Base-by-base conservation (phyloP, 2,888 invertebrate genomes). In the Leucophenga maculata region DNA sequence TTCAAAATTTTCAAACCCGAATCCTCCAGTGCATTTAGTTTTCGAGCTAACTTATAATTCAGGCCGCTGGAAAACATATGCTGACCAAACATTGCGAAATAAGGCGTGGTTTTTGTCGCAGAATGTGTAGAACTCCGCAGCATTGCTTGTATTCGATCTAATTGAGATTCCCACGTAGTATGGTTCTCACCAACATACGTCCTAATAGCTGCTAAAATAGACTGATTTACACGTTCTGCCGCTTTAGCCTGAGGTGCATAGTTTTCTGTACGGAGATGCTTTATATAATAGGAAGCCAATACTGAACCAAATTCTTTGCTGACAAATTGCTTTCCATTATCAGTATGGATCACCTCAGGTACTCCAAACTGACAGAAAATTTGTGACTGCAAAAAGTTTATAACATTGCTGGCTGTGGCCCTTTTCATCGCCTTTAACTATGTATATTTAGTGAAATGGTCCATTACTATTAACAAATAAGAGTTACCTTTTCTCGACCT, bases 191-290 rank as follows among this genome's bases (percentile, higher is more conserved):
- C 52, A 18, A 52, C 6, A 20, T 13, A 52, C 4, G 52, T 9
- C 9, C 52, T 18, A 14, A 52, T 52, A 1, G 52, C 52, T 6
- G 6, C 52, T 13, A 52, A 13, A 6, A 52, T 20, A 9, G 52
- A 52, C 52, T 52, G 52, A 8, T 52, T 52, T 3, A 52, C 52
- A 9, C 52, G 4, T 16, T 52, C 52, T 1, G 16, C 2, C 16
- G 52, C 52, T 1, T 52, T 52, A 1, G 52, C 1, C 73, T 86
- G 84, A 0, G 85, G 80, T 20, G 80, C 79, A 67, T 85, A 6
- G 75, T 59, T 6, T 18, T 1, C 39, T 3, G 11, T 39, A 8
- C 11, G 3, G 1, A 39, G 1, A 39, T 39, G 8, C 8, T 39
- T 11, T 6, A 39, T 39, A 8, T 39, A 9, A 9, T 39, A 8